Evolutionary conservation across 2,888 invertebrate species (phyloP), one percentile per base, ranked within the genome.

Genomic region (Thalpophila matura): DNA sequence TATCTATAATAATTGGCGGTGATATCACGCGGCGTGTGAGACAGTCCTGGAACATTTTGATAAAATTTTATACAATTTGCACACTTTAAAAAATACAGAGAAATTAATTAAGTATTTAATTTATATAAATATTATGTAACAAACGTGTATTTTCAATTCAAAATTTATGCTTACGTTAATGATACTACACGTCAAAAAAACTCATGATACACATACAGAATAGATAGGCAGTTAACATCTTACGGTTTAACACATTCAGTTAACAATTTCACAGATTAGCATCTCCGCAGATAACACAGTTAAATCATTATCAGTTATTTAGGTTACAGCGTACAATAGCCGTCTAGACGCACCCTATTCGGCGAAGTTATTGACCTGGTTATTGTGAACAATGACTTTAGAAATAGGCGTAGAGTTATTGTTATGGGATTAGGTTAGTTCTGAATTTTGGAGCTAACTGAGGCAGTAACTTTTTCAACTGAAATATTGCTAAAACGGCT

Each of bases 341-440:
- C 10, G 63, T 73, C 71, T 72, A 73, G 71, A 51, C 71, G 37
- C 37, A 57, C 66, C 73, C 26, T 54, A 43, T 62, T 55, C 40
- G 50, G 7, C 46, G 22, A 46, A 72, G 51, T 61, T 72, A 72
- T 55, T 78, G 72, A 75, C 77, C 75, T 38, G 54, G 45, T 63
- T 75, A 62, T 33, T 29, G 29, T 38, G 42, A 57, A 77, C 78
- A 77, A 77, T 71, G 49, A 57, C 49, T 49, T 20, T 2, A 29
- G n/a, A 16, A 22, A 42, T 53, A 35, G 14, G 16, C 6, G 9
- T 49, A 35, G 24, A 33, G 4, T 26, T 45, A 56, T 60, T 60
- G 61, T 57, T 63, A 6, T 0, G 14, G 12, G 22, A 5, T 2
- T 42, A 47, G 57, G 37, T 51, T 57, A 27, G n/a, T 42, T 57